phyloP scores from a whole-genome alignment of 2,797 vertebrate species.

The Lindbergichthys nudifrons region DNA sequence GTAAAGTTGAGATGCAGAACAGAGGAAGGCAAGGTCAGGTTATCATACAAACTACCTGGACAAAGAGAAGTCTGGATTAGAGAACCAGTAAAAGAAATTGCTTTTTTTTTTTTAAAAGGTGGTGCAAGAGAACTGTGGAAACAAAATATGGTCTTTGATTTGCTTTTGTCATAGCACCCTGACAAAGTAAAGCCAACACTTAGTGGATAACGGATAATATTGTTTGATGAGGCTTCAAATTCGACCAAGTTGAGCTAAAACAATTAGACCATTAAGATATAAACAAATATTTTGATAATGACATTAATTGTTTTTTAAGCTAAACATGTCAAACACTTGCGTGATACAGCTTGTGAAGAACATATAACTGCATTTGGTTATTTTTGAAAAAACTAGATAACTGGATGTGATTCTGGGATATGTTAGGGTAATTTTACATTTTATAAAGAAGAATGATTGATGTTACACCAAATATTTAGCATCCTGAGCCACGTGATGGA shows the following conservation, averaged over 20 bases:
- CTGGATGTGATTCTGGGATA: not conserved
- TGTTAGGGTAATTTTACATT: not conserved
- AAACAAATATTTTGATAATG: not conserved
- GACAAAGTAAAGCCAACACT: slow-evolving; percentile 17
- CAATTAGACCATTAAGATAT: not conserved
- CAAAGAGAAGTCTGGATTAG: slow-evolving; percentile 20
- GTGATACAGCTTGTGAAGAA: not conserved
- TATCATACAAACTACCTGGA: slow-evolving; percentile 9
- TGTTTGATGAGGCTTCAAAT: not conserved
- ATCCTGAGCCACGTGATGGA: not conserved
- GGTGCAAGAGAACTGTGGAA: not conserved
- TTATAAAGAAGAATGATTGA: too few species aligned
- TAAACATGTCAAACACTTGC: not conserved
- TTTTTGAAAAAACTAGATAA: too few species aligned
- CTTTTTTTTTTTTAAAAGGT: slow-evolving; percentile 28
- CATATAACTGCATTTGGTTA: too few species aligned
- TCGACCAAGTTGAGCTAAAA: not conserved
- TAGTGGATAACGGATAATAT: slow-evolving; percentile 11
- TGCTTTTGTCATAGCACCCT: slow-evolving; percentile 10
- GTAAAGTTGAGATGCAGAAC: slow-evolving; percentile 46
- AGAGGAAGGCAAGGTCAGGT: slow-evolving; percentile 32
- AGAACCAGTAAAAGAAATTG: slow-evolving; percentile 22
- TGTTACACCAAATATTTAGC: not conserved
- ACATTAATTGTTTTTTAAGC: not conserved
- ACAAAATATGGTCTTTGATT: slow-evolving; percentile 33